Conservation (phyloP, 2,888 invertebrate species). For the Diadromus collaris region DNA sequence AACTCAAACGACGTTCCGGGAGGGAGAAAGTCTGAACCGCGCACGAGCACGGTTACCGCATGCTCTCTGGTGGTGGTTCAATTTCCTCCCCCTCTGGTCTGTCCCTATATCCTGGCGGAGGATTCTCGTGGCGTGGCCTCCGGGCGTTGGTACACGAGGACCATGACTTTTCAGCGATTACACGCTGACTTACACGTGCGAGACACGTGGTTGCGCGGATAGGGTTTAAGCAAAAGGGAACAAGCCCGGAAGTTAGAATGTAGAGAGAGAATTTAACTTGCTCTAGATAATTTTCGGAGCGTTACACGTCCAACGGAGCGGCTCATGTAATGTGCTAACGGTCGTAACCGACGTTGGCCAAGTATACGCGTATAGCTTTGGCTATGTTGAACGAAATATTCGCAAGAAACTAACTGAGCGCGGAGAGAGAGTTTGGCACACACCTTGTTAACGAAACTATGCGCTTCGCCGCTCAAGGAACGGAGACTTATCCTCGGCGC, state of each 20-base stretch:
- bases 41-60: background rate
- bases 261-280: slow-evolving; percentile 38
- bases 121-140: slow-evolving; percentile 23
- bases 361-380: slow-evolving; percentile 4
- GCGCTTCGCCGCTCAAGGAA: background rate
- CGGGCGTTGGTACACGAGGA: slow-evolving; percentile 6
- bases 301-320: slow-evolving; percentile 13
- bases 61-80: background rate
- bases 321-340: slow-evolving; percentile 24
- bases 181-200: slow-evolving; percentile 34
- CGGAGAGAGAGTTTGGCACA: background rate
- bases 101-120: background rate
- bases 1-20: slow-evolving; percentile 20
- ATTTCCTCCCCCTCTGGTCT: slow-evolving; percentile 4
- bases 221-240: slow-evolving; percentile 1
- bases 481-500: slow-evolving; percentile 1
- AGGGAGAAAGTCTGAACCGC: slow-evolving; percentile 17
- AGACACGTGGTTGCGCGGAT: background rate
- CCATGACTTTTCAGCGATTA: slow-evolving; percentile 37
- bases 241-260: background rate
- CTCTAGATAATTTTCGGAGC: slow-evolving; percentile 45
- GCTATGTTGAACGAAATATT: slow-evolving; percentile 11
- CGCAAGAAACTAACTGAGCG: slow-evolving; percentile 26
- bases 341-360: slow-evolving; percentile 27
- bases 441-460: slow-evolving; percentile 14